Percentiles rank a stretch among this genome's conserved stretches.
Conservation (phyloP, 1,140 invertebrate genomes). For the Heliothis virescens region DNA sequence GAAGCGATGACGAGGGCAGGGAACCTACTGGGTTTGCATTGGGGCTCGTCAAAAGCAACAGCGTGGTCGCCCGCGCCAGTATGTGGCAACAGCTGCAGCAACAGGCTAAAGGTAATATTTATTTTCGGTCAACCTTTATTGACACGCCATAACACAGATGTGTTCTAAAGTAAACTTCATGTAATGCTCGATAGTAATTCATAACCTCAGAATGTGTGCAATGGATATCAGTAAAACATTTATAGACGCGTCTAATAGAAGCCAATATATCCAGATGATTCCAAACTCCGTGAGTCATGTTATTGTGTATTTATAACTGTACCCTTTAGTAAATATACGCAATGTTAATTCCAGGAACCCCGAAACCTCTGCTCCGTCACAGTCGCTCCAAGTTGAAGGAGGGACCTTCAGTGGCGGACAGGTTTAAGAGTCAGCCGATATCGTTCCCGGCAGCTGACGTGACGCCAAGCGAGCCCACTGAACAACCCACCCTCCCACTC, state of each 20-base stretch:
- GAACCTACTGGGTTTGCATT: conserved; percentile 70
- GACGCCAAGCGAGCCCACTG: conserved; percentile 50
- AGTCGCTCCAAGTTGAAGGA: conserved; percentile 82
- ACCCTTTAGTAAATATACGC: neutral
- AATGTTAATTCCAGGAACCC: conserved; percentile 73
- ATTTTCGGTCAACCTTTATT: conserved; percentile 22
- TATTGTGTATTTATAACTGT: conserved; percentile 15
- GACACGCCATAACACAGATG: conserved; percentile 13
- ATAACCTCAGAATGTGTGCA: neutral
- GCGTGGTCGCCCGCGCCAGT: conserved; percentile 87
- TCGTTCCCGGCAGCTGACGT: conserved; percentile 61
- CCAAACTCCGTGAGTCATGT: conserved; percentile 3
- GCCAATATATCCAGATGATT: conserved; percentile 12
- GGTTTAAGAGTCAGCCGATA: conserved; percentile 81
- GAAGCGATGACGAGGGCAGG: conserved; percentile 72
- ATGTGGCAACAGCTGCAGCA: conserved; percentile 89
- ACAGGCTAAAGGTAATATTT: conserved; percentile 82
- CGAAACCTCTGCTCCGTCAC: conserved; percentile 83
- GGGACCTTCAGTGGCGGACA: conserved; percentile 75
- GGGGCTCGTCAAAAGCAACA: conserved; percentile 87
- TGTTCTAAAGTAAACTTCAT: neutral
- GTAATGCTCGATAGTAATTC: neutral
- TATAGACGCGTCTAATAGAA: conserved; percentile 10
- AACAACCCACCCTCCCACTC: conserved; percentile 69
- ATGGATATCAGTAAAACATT: conserved; percentile 20